Evolutionary conservation across 1,140 invertebrate species (phyloP), one percentile per base, ranked within the genome.

Genomic region (Camponotus floridanus): DNA sequence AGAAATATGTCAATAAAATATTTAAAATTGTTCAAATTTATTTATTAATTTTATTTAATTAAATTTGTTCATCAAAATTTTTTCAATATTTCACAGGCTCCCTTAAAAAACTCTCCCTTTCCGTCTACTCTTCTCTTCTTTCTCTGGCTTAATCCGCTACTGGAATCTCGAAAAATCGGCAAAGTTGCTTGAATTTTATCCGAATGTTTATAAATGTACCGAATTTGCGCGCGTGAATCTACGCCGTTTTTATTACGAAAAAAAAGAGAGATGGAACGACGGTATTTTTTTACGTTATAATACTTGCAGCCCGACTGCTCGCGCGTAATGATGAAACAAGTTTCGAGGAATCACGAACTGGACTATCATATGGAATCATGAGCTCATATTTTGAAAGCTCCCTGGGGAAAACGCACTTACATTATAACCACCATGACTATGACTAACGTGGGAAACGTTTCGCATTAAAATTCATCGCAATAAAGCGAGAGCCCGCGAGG

Each of bases 401-500:
- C 45, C 39, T 36, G 11, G 68, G 39, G 68, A 48, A 48, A 74
- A 26, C 39, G 55, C 51, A 73, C 39, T 83, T 61, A 59, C 61
- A 45, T 68, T n/a, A 71, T 59, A 51, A n/a, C 21, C 79, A 61
- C 8, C 31, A 61, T 36, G 39, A 61, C 26, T 68, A 26, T 68
- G 68, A 83, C 36, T 15, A 73, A 81, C 67, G 48, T 67, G 76
- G 65, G 13, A 81, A 83, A 33, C 8, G 68, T 39, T 70, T 61
- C 57, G 18, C 39, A 61, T 83, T 73, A 83, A 74, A 83, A 83
- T 81, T 73, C 67, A 73, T 73, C 26, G 55, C 36, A 39, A 18
- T 45, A 68, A 59, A 59, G 51, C 18, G 26, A 36, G 39, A 57
- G 1, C n/a, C 67, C 67, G 51, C 21, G 5, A 59, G 79, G 79